Evolutionary conservation across 1,140 invertebrate species (phyloP), one percentile per base, ranked within the genome.

Genomic region (Trichonephila clavipes): DNA sequence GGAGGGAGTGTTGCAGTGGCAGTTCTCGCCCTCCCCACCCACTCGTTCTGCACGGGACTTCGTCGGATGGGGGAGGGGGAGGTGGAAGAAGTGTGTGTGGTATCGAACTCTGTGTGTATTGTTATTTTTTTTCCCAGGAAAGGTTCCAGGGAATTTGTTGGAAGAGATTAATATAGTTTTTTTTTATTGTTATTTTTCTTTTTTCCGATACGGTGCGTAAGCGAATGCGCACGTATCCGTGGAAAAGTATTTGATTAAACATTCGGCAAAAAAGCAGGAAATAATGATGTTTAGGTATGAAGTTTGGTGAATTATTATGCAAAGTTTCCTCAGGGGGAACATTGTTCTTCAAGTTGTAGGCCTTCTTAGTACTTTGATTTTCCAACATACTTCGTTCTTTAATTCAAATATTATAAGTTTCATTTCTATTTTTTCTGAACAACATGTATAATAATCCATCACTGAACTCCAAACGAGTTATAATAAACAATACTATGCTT

Each of bases 101-200:
- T 61, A 82, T 92, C 61, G 51, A 82, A 90, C 89, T 51, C 51
- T 28, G 58, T 19, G 72, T 77, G 72, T 77, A 77, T 77, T 77
- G 72, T 77, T 77, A 77, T 85, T 92, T 85, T 92, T 40, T 81
- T 92, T 92, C 90, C 90, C 90, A 92, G 14, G 82, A 28, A 64
- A 92, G 59, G 90, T 40, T 85, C 61, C 34, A 85, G 89, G 61
- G 90, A 92, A 92, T 83, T 66, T 66, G 28, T 62, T 51, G 66
- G 58, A 58, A 62, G 62, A 92, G 90, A 92, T 92, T 92, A 92
- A 92, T 92, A 92, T 83, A 51, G 58, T 18, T 28, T 90, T 82
- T 88, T 88, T 88, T 88, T 40, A 7, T 85, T 85, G 16, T 85
- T 85, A 24, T 59, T 59, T 51, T 51, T 58, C 14, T 59, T 51